phyloP scores from a whole-genome alignment of 2,888 invertebrate genomes.

The Epiblema foenella region DNA sequence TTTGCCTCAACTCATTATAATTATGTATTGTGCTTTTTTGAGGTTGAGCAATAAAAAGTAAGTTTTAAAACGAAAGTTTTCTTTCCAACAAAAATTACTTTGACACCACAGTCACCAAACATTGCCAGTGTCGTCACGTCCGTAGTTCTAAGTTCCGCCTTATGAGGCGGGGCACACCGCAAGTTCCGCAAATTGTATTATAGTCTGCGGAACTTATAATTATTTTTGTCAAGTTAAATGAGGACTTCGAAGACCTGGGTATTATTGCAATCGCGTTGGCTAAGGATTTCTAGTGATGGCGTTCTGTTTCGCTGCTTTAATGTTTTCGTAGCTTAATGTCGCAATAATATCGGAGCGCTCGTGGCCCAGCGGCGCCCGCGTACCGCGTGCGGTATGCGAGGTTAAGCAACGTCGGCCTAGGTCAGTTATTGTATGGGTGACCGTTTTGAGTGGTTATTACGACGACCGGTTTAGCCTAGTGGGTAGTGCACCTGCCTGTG shows the following conservation, averaged over 20 bases:
- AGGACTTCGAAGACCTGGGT: constrained; percentile 7
- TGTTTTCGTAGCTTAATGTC: background rate
- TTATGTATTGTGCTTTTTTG: no score
- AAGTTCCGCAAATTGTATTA: constrained; percentile 27
- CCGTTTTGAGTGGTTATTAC: no score
- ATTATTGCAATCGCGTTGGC: constrained; percentile 14
- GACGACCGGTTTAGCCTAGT: no score
- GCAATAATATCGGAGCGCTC: no score
- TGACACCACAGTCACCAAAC: constrained; percentile 5
- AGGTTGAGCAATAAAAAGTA: no score
- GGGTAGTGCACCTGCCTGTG: no score
- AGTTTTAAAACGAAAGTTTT: constrained; percentile 1
- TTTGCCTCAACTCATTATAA: no score
- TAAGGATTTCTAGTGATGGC: background rate
- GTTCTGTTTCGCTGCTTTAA: background rate
- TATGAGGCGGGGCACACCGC: constrained; percentile 3
- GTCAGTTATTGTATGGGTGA: no score
- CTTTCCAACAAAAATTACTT: constrained; percentile 6
- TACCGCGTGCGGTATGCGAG: no score
- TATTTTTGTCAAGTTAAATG: constrained; percentile 44
- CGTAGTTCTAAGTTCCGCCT: background rate
- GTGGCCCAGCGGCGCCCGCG: no score
- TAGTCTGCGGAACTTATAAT: constrained; percentile 42
- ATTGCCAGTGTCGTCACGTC: constrained; percentile 22
- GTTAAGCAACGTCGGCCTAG: no score